Base-by-base conservation (phyloP, 2,797 vertebrate species). In the Pseudocheirus occidentalis region DNA sequence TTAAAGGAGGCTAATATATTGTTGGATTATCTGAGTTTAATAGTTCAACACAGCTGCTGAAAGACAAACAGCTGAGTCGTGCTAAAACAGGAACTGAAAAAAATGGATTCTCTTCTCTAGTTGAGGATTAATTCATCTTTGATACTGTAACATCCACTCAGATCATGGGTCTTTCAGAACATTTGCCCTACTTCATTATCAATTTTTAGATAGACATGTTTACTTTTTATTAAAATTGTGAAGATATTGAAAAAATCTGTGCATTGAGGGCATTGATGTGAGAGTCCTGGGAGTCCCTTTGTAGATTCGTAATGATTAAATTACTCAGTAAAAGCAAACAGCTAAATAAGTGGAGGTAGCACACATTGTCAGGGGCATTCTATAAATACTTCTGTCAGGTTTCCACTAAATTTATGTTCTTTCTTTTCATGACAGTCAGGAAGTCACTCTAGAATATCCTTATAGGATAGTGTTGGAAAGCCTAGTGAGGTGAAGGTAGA, bases 1-100 rank as follows among this genome's bases (percentile, higher is more conserved):
- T 13, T 52, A 16, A 4, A 0, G 0, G 1, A 46, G 56, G 4
- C 4, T 10, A 21, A 59, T 9, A 1, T 1, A 1, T 31, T 1
- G 24, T 66, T 59, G 27, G 54, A 18, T 55, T 7, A 1, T 3
- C 0, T 29, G 0, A 59, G 46, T 59, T 94, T 14, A 46, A 56
- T 73, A n/a, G 34, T 31, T 54, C 92, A n/a, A 52, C 90, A 4
- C 0, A 10, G 7, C 16, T 54, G 11, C 5, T 2, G 16, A 4
- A 0, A 29, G 16, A 0, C 9, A 2, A 24, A 56, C 28, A 34
- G 62, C 34, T 56, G 53, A 1, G 0, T 46, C 54, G 40, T 55
- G 57, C 58, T 59, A 7, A 90, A 55, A 59, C 40, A 73, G 56
- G 40, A 53, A 81, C 29, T 3, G 56, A 92, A 94, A 50, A 56